Conservation (phyloP, 2,113 vertebrate species). For the Suncus etruscus region DNA sequence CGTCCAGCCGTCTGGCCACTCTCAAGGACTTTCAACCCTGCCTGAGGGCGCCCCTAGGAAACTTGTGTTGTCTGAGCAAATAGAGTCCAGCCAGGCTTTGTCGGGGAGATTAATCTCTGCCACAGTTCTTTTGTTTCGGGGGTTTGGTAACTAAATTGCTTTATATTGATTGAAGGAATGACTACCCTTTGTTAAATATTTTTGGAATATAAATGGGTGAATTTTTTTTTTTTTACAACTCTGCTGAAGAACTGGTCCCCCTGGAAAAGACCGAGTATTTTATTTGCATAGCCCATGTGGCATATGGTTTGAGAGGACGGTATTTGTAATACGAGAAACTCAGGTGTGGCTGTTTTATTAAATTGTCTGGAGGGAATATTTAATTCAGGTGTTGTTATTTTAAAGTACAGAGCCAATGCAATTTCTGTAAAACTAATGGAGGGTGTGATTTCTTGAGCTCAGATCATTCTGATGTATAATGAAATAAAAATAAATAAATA, state of each 20-base stretch:
- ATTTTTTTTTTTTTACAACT: not conserved
- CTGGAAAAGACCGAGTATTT: constrained; percentile 6
- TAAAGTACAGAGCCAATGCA: constrained; percentile 44
- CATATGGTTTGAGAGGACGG: not conserved
- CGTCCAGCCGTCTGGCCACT: not conserved
- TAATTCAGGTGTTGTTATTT: not conserved
- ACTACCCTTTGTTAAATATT: constrained; percentile 37
- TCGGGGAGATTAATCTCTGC: constrained; percentile 43
- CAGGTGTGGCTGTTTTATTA: not conserved
- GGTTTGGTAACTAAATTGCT: not conserved
- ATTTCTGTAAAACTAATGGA: not conserved
- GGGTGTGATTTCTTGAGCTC: not conserved
- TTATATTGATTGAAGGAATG: not conserved
- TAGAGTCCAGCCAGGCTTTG: constrained; percentile 16
- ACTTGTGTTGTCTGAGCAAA: constrained; percentile 69
- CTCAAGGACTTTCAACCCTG: not conserved
- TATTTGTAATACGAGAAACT: not conserved
- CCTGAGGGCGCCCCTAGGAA: not conserved
- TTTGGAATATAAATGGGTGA: constrained; percentile 40
- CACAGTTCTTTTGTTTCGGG: constrained; percentile 44
- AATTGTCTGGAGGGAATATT: constrained; percentile 16
- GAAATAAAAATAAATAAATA: no score
- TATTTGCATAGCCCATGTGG: not conserved
- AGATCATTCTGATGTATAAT: no score
- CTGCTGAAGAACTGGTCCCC: not conserved